phyloP scores from a whole-genome alignment of 2,888 invertebrate species.

The Incurvaria masculella region DNA sequence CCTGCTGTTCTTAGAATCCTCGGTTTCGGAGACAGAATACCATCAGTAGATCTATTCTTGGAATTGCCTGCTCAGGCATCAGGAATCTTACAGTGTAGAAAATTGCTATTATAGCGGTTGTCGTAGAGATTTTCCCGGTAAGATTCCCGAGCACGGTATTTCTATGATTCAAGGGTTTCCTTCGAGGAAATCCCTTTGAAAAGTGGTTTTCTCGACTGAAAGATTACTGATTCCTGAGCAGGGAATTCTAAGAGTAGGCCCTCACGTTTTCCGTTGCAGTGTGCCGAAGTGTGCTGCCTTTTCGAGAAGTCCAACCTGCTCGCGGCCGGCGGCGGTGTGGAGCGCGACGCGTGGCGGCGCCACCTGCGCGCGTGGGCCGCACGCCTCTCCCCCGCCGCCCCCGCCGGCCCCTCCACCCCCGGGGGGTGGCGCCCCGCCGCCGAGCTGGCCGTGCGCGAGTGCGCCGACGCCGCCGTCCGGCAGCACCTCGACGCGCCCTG shows the following conservation, averaged over 20 bases:
- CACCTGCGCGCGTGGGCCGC: conserved; percentile 36
- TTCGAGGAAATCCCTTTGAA: too few relatives aligned
- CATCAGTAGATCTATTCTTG: background rate
- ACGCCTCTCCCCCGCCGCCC: conserved; percentile 21
- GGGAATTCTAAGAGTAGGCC: too few relatives aligned
- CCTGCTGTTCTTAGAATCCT: too few relatives aligned
- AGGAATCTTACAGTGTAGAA: conserved; percentile 9
- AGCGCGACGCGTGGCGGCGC: conserved; percentile 32
- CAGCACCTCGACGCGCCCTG: conserved; percentile 39
- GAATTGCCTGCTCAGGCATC: too few relatives aligned
- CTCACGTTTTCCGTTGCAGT: conserved; percentile 23
- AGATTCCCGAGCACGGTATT: too few relatives aligned
- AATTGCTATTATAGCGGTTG: background rate
- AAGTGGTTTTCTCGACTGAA: too few relatives aligned
- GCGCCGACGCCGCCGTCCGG: conserved; percentile 36
- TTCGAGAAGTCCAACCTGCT: conserved; percentile 46
- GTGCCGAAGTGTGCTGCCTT: conserved; percentile 41
- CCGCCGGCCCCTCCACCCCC: too few relatives aligned
- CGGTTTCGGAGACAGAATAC: too few relatives aligned
- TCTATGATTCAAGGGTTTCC: too few relatives aligned
- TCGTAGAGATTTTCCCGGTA: too few relatives aligned
- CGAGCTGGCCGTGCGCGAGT: conserved; percentile 36
- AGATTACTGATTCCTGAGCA: too few relatives aligned
- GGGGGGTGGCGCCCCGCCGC: conserved; percentile 36
- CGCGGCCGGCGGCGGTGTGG: conserved; percentile 27